These are phyloP conservation scores for Leiothrix lutea DNA, from an alignment of 2,113 vertebrate genomes.

Conservation along the genomic window DNA sequence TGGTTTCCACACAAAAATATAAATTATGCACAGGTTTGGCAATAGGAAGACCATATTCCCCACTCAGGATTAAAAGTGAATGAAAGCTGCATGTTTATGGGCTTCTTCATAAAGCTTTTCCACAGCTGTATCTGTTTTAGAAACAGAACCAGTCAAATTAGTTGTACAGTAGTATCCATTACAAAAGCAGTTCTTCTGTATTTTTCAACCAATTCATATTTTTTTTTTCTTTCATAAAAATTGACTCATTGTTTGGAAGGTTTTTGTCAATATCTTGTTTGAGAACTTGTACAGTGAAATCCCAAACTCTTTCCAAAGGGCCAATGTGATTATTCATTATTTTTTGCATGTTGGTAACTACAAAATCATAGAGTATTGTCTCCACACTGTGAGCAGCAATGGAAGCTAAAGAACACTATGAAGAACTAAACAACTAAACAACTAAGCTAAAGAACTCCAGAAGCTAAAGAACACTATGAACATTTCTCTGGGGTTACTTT, in stretches of 20 bases:
- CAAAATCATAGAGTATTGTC: not conserved
- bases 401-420: not conserved
- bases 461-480: not conserved
- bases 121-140: conserved; percentile 3
- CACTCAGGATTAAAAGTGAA: not conserved
- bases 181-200: not conserved
- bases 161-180: not conserved
- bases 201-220: not conserved
- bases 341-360: not conserved
- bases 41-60: not conserved
- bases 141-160: not conserved
- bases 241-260: not conserved
- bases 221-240: not conserved
- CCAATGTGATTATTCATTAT: not conserved
- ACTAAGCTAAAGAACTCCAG: not conserved
- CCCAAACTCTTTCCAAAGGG: not conserved
- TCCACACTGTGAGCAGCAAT: not conserved
- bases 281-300: not conserved
- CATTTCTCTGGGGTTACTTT: not conserved
- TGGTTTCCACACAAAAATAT: not conserved
- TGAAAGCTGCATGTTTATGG: not conserved
- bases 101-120: not conserved
- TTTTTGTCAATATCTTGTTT: not conserved
- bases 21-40: not conserved
- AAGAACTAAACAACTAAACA: not conserved